Conservation (phyloP, 2,113 vertebrate genomes). For the Apus apus region DNA sequence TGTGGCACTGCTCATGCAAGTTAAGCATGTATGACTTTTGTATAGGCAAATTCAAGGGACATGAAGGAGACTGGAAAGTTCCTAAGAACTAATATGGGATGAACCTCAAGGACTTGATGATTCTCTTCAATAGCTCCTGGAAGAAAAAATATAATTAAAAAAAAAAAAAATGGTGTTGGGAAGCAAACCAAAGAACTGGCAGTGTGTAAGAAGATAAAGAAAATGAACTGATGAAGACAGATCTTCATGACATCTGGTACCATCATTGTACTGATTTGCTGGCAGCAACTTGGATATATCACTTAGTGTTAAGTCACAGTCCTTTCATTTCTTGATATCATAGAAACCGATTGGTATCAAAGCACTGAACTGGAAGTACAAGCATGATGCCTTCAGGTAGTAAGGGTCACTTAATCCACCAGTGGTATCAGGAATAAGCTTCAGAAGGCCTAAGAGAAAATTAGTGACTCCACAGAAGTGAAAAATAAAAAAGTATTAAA, state of each 20-base stretch:
- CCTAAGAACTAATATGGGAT: background rate
- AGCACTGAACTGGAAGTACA: background rate
- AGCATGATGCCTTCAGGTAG: background rate
- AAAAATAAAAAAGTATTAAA: constrained; percentile 11
- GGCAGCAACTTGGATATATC: background rate
- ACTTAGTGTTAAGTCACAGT: background rate
- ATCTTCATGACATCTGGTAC: background rate
- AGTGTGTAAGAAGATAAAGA: background rate
- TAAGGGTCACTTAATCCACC: background rate
- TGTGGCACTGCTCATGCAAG: background rate
- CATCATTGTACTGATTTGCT: background rate
- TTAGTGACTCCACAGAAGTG: background rate
- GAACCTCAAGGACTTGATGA: background rate
- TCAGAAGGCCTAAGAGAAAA: background rate
- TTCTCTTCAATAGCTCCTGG: background rate
- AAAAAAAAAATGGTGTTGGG: background rate
- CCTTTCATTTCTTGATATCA: background rate
- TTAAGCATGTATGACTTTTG: background rate
- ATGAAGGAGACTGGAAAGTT: background rate
- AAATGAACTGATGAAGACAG: background rate
- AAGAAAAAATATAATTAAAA: background rate
- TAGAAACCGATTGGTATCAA: background rate
- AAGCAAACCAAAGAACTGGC: background rate
- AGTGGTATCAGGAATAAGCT: background rate
- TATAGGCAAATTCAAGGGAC: background rate